Percentiles rank a stretch among this genome's conserved stretches.
Conservation (phyloP, 2,113 vertebrate genomes). For the Pelvicachromis taeniatus region DNA sequence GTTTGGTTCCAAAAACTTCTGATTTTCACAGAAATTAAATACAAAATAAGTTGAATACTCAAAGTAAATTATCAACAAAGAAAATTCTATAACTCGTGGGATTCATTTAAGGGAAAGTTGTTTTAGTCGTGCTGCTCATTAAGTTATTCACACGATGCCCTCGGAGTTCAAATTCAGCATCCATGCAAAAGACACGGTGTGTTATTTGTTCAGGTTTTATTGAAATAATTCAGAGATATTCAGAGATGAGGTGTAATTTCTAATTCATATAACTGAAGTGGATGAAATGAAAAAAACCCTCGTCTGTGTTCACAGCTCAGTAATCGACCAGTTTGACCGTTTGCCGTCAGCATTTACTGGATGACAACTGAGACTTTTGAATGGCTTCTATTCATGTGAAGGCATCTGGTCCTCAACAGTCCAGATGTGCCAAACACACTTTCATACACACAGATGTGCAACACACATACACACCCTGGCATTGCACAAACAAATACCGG, state of each 20-base stretch:
- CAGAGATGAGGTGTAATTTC: background rate
- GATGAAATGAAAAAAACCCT: rapidly evolving
- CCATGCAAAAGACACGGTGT: rapidly evolving
- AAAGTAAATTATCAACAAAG: too few species aligned
- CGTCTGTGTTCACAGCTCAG: rapidly evolving
- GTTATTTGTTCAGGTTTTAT: background rate
- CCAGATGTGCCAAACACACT: background rate
- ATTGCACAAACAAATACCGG: background rate
- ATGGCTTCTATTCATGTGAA: background rate
- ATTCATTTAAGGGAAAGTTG: background rate
- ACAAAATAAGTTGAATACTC: background rate
- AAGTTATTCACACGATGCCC: background rate
- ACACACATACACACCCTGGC: background rate
- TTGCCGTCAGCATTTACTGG: background rate
- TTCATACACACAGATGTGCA: background rate
- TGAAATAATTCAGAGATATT: background rate
- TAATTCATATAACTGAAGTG: background rate
- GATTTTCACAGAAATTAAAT: background rate
- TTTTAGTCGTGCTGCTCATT: background rate
- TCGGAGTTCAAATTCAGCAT: background rate
- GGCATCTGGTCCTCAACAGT: background rate
- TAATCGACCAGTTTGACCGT: background rate
- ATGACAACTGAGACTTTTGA: background rate
- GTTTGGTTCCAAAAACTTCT: background rate
- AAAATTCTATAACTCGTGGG: background rate